Percentiles rank a stretch among this genome's conserved stretches.
Evolutionary conservation across 2,888 invertebrate species (phyloP).

Genomic region (Stramonita haemastoma): DNA sequence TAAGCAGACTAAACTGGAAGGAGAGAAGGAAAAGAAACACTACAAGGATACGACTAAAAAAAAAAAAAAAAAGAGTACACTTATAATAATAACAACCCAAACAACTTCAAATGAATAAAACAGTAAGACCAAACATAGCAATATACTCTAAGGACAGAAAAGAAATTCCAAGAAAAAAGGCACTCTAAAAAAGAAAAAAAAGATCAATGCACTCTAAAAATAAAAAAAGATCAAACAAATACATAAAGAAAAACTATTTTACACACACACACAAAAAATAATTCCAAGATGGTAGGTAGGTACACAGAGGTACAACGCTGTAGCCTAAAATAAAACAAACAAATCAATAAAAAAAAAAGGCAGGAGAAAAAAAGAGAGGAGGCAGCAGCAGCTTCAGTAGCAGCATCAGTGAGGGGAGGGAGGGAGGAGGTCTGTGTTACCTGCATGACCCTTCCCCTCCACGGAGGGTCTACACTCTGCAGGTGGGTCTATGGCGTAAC

Average conservation of each 20-base stretch:
- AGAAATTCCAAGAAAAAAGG: neutral
- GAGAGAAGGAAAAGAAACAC: neutral
- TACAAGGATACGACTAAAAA: too few species aligned
- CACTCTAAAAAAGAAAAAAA: neutral
- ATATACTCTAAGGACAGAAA: too few species aligned
- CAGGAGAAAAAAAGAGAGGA: neutral
- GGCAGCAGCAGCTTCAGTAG: too few species aligned
- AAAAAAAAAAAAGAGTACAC: too few species aligned
- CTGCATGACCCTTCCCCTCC: slow-evolving; percentile 63
- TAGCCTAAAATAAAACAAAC: neutral
- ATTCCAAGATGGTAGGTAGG: neutral
- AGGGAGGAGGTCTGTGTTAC: too few species aligned
- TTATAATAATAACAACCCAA: too few species aligned
- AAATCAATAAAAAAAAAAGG: neutral
- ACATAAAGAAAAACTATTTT: neutral
- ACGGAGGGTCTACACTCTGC: slow-evolving; percentile 67
- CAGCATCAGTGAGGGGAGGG: too few species aligned
- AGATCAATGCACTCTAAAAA: too few species aligned
- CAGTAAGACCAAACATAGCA: too few species aligned
- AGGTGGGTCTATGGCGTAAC: slow-evolving; percentile 59
- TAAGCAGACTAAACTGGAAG: neutral
- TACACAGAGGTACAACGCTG: neutral
- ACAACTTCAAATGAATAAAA: too few species aligned
- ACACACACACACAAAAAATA: neutral
- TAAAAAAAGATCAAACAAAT: neutral